Evolutionary conservation across 2,113 vertebrate species (phyloP).

Genomic region (Indri indri): DNA sequence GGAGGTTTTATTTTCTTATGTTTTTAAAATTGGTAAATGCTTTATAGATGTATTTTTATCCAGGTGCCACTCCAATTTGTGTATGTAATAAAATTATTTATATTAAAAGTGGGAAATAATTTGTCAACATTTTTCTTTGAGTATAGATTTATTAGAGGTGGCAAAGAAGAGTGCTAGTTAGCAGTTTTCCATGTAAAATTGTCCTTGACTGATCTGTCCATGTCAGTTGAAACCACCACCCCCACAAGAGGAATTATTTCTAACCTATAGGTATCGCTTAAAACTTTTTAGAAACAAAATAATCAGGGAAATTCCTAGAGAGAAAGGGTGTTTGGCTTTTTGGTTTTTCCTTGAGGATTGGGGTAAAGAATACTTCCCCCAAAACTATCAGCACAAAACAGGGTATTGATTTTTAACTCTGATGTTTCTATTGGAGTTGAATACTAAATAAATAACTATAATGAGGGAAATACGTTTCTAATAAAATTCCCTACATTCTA

Average conservation of each 20-base stretch:
- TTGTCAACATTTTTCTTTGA: conserved; percentile 75
- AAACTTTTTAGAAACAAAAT: conserved; percentile 78
- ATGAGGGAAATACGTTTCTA: conserved; percentile 74
- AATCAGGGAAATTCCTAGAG: conserved; percentile 85
- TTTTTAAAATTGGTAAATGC: conserved; percentile 70
- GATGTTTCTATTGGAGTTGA: conserved; percentile 80
- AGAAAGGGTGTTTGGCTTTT: conserved; percentile 44
- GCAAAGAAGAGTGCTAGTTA: conserved; percentile 72
- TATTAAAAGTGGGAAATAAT: conserved; percentile 76
- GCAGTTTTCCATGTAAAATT: conserved; percentile 66
- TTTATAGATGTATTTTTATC: conserved; percentile 81
- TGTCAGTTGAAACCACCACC: conserved; percentile 42
- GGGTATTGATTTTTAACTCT: conserved; percentile 82
- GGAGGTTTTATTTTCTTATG: conserved; percentile 75
- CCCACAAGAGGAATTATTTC: conserved; percentile 67
- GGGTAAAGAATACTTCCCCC: conserved; percentile 78
- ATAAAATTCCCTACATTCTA: conserved; percentile 76
- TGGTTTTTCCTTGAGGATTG: conserved; percentile 77
- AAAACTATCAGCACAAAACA: conserved; percentile 85
- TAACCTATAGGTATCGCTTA: conserved; percentile 73
- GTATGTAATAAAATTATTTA: conserved; percentile 84
- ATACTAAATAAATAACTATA: conserved; percentile 77
- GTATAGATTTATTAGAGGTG: conserved; percentile 68
- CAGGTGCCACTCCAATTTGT: conserved; percentile 84
- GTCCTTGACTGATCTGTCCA: conserved; percentile 59